Percentiles rank a stretch among this genome's conserved stretches.
These are phyloP conservation scores for Hephaestus fuliginosus DNA, from an alignment of 2,797 vertebrate genomes.

Conservation along the genomic window DNA sequence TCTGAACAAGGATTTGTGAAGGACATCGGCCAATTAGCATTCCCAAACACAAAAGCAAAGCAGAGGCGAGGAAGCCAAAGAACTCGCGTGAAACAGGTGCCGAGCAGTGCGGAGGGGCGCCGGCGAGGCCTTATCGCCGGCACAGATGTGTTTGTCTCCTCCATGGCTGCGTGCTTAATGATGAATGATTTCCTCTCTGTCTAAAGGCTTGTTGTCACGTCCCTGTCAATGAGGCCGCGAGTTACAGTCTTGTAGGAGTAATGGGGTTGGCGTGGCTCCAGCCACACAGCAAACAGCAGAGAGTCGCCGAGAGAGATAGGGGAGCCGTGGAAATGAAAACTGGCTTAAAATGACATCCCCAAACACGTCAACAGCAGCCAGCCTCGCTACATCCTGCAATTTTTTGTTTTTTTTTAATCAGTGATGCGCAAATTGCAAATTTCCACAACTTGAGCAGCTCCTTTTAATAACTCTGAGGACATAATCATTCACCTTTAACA, in stretches of 20 bases:
- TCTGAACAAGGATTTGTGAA: constrained; percentile 70
- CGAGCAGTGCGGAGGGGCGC: constrained; percentile 5
- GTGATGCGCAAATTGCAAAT: constrained; percentile 33
- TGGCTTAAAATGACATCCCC: constrained; percentile 42
- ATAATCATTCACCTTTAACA: constrained; percentile 43
- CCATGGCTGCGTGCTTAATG: constrained; percentile 74
- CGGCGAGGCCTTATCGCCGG: constrained; percentile 57
- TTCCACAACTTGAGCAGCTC: constrained; percentile 48
- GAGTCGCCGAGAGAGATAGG: constrained; percentile 34
- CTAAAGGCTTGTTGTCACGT: constrained; percentile 79
- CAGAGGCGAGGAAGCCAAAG: constrained; percentile 70
- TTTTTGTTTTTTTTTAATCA: constrained; percentile 28
- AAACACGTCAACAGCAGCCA: constrained; percentile 46
- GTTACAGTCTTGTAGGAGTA: constrained; percentile 74
- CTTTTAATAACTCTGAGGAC: constrained; percentile 42
- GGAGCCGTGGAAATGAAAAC: constrained; percentile 41
- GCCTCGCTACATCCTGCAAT: background rate
- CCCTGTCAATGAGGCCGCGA: constrained; percentile 70
- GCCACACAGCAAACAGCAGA: constrained; percentile 42
- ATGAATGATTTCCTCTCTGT: constrained; percentile 83
- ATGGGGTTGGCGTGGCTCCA: constrained; percentile 73
- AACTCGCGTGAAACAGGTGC: constrained; percentile 64
- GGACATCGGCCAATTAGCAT: constrained; percentile 78
- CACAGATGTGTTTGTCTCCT: constrained; percentile 75
- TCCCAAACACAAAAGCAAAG: constrained; percentile 71